A percentile compares a stretch with the other conserved stretches of the same genome.
Conservation (phyloP, 2,888 invertebrate genomes). For the Zygothrica quintamaculata region DNA sequence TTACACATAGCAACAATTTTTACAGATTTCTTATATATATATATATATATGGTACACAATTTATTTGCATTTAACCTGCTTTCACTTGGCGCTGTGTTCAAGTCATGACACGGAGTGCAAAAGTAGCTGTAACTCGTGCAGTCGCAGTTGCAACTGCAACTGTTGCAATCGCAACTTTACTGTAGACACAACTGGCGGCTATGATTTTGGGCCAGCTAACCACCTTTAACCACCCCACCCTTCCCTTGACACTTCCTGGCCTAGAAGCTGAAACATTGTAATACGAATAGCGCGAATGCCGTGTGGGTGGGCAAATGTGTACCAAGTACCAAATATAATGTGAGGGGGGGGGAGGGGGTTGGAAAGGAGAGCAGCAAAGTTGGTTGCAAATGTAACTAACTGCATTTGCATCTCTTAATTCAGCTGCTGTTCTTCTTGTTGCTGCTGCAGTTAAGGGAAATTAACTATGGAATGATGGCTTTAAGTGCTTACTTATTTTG, state of each 20-base stretch:
- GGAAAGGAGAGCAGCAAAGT: background rate
- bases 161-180: slow-evolving; percentile 46
- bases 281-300: slow-evolving; percentile 11
- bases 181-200: slow-evolving; percentile 46
- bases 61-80: slow-evolving; percentile 83
- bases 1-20: background rate
- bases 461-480: slow-evolving; percentile 21
- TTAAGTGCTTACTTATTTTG: slow-evolving; percentile 35
- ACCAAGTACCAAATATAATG: background rate
- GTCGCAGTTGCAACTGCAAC: slow-evolving; percentile 47
- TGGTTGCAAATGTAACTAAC: slow-evolving; percentile 10
- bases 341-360: background rate
- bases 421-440: slow-evolving; percentile 46
- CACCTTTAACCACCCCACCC: background rate
- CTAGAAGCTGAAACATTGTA: slow-evolving; percentile 9
- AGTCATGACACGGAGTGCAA: slow-evolving; percentile 60
- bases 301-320: slow-evolving; percentile 43
- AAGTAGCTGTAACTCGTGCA: slow-evolving; percentile 53
- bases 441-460: slow-evolving; percentile 26
- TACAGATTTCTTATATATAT: slow-evolving; percentile 14
- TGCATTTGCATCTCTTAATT: slow-evolving; percentile 76
- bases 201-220: slow-evolving; percentile 17
- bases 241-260: background rate
- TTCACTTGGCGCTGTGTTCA: slow-evolving; percentile 73
- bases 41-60: slow-evolving; percentile 44